Conservation (phyloP, 2,888 invertebrate species). For the Nymphalis c-album region DNA sequence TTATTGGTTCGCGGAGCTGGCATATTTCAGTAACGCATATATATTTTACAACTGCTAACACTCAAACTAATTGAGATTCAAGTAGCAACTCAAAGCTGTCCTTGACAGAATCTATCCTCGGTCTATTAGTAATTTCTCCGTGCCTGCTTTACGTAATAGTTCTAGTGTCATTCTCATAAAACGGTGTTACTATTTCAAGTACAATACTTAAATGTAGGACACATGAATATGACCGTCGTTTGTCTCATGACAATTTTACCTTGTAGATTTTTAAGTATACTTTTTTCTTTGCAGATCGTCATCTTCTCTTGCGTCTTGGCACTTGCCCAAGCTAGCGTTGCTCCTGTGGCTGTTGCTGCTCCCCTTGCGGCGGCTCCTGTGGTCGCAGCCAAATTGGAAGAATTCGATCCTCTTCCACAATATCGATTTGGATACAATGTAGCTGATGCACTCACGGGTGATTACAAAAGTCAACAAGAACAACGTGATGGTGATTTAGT, state of each 20-base stretch:
- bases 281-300: conserved; percentile 53
- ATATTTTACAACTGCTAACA: conserved; percentile 9
- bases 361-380: conserved; percentile 48
- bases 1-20: not conserved
- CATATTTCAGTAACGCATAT: conserved; percentile 2
- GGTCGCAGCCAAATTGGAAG: conserved; percentile 55
- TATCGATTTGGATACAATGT: conserved; percentile 78
- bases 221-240: conserved; percentile 40
- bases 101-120: conserved; percentile 65
- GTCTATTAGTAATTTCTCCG: conserved; percentile 74
- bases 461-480: conserved; percentile 75
- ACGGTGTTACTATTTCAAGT: conserved; percentile 78
- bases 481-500: conserved; percentile 80
- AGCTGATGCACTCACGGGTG: conserved; percentile 72
- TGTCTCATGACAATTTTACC: not conserved
- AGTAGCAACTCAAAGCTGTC: conserved; percentile 53
- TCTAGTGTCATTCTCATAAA: conserved; percentile 67
- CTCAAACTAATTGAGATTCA: conserved; percentile 61
- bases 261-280: not conserved
- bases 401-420: conserved; percentile 81
- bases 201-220: conserved; percentile 47
- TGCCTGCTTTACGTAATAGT: conserved; percentile 65
- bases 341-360: conserved; percentile 49
- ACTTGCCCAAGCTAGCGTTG: conserved; percentile 56
- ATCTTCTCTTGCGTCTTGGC: conserved; percentile 64